Conservation (phyloP, 2,888 invertebrate genomes). For the Caenorhabditis wallacei region DNA sequence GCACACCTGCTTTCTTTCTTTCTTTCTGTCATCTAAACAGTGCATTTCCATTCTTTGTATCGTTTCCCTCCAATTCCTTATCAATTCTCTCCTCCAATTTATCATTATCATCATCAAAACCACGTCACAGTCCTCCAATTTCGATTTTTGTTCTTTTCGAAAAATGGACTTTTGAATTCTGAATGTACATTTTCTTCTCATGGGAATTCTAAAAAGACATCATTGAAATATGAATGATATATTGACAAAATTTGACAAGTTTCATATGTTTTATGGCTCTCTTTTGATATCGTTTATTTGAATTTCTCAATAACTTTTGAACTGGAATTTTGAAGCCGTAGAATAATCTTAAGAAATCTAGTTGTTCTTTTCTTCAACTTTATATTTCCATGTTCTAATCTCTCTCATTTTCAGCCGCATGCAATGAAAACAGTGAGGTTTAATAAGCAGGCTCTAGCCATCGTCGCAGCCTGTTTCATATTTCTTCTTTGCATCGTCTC, state of each 20-base stretch:
- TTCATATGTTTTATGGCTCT: background rate
- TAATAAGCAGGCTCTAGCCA: conserved; percentile 66
- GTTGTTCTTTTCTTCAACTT: no score
- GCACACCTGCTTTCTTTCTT: conserved; percentile 5
- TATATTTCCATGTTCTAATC: no score
- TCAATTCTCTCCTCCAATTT: conserved; percentile 13
- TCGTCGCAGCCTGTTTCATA: conserved; percentile 60
- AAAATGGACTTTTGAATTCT: conserved; percentile 28
- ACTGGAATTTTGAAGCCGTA: background rate
- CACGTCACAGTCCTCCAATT: conserved; percentile 25
- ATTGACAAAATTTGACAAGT: conserved; percentile 6
- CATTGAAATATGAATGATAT: conserved; percentile 29
- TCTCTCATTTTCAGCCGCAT: conserved; percentile 44
- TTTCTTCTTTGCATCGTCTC: conserved; percentile 64
- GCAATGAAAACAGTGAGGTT: conserved; percentile 73
- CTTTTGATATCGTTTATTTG: background rate
- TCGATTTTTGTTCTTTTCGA: conserved; percentile 18
- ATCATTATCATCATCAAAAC: conserved; percentile 30
- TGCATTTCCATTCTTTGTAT: conserved; percentile 19
- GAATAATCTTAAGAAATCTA: no score
- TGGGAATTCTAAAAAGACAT: conserved; percentile 25
- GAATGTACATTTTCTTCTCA: conserved; percentile 4
- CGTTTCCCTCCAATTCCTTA: background rate
- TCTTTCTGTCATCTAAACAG: conserved; percentile 12
- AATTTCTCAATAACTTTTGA: no score